Conservation (phyloP, 1,140 invertebrate genomes). For the Neuroterus valhalla region DNA sequence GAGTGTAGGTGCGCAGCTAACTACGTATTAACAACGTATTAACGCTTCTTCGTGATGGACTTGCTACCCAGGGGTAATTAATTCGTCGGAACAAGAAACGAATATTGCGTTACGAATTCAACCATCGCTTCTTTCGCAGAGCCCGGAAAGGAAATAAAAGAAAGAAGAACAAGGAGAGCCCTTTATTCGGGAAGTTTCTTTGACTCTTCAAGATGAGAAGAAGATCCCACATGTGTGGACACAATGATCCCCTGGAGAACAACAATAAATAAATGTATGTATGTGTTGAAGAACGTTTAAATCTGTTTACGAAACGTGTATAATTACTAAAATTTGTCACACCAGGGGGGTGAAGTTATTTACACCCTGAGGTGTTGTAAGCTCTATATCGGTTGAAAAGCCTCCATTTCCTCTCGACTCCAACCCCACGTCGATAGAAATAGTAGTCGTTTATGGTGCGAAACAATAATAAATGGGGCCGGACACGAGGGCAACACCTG, state of each 20-base stretch:
- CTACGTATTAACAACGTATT: constrained; percentile 58
- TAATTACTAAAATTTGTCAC: not conserved
- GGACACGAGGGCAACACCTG: constrained; percentile 62
- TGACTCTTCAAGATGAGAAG: constrained; percentile 5
- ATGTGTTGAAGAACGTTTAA: not conserved
- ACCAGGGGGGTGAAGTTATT: not conserved
- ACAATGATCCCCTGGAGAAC: too few species aligned
- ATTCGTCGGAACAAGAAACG: constrained; percentile 60
- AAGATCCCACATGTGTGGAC: not conserved
- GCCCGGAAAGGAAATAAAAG: constrained; percentile 6
- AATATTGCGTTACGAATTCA: constrained; percentile 58
- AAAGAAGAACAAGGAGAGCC: constrained; percentile 18
- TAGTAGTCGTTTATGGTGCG: constrained; percentile 61
- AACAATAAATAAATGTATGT: too few species aligned
- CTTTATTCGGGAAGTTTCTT: constrained; percentile 2
- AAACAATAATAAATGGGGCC: constrained; percentile 61
- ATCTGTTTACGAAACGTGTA: constrained; percentile 25
- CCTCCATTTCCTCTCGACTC: constrained; percentile 26
- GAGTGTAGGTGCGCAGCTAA: constrained; percentile 45
- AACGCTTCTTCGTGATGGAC: constrained; percentile 55
- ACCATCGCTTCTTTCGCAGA: constrained; percentile 29
- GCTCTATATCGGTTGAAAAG: constrained; percentile 36
- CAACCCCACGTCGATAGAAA: constrained; percentile 20
- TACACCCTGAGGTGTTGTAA: constrained; percentile 7
- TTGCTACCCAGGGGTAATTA: constrained; percentile 56